These are phyloP conservation scores for Cheilosia impressa DNA, from an alignment of 2,888 invertebrate species.

Conservation along the genomic window DNA sequence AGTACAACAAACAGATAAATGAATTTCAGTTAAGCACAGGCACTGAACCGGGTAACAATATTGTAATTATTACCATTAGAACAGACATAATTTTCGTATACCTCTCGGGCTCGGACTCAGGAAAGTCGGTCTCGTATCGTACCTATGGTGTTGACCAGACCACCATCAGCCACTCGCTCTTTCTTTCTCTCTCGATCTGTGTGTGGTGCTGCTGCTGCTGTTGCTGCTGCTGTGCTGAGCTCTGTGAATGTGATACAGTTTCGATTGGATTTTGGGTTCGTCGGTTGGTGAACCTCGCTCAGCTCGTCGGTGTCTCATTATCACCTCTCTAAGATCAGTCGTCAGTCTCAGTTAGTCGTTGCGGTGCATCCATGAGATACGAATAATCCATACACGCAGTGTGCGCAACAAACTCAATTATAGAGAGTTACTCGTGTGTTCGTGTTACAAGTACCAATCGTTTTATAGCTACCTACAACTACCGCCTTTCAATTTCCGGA, in stretches of 20 bases:
- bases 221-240: constrained; percentile 25
- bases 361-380: constrained; percentile 72
- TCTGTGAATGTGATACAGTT: constrained; percentile 71
- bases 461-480: background rate
- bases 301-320: constrained; percentile 69
- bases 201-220: constrained; percentile 31
- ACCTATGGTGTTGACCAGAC: constrained; percentile 46
- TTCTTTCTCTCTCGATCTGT: constrained; percentile 38
- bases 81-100: constrained; percentile 67
- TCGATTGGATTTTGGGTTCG: constrained; percentile 71
- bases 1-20: constrained; percentile 81
- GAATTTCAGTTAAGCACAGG: constrained; percentile 83
- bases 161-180: constrained; percentile 58
- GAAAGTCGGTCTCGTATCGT: constrained; percentile 4
- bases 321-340: constrained; percentile 75
- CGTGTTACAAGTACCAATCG: constrained; percentile 29
- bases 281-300: constrained; percentile 60
- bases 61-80: constrained; percentile 75
- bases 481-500: constrained; percentile 68
- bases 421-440: constrained; percentile 51
- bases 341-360: constrained; percentile 70
- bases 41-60: constrained; percentile 84
- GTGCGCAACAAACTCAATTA: constrained; percentile 40
- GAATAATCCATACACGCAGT: constrained; percentile 61
- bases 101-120: constrained; percentile 46